Evolutionary conservation across 2,888 invertebrate species (phyloP).

Genomic region (Xylophagus ater): DNA sequence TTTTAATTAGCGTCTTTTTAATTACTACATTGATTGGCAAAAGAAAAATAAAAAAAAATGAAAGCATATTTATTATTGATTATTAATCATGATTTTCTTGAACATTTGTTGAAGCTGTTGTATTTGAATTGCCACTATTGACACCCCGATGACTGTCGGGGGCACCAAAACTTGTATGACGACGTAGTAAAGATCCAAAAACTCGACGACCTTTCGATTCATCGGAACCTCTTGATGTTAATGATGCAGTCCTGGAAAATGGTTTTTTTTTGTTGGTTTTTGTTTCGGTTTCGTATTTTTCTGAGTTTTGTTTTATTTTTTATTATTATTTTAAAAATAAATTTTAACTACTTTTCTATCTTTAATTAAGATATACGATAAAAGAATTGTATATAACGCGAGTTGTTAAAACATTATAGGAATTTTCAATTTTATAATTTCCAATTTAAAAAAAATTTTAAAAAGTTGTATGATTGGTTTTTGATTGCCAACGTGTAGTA

Average conservation of each 20-base stretch:
- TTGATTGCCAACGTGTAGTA: too few relatives aligned
- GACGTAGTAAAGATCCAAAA: conserved; percentile 27
- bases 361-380: too few relatives aligned
- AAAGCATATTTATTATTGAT: conserved; percentile 1
- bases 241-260: conserved; percentile 27
- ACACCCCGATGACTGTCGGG: conserved; percentile 23
- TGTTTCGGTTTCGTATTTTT: conserved; percentile 11
- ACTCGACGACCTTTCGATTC: conserved; percentile 27
- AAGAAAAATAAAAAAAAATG: conserved; percentile 3
- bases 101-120: conserved; percentile 17
- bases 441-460: too few relatives aligned
- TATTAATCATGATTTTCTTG: conserved; percentile 22
- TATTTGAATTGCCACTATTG: conserved; percentile 15
- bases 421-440: too few relatives aligned
- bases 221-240: conserved; percentile 27
- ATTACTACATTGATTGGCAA: too few relatives aligned
- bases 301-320: conserved; percentile 13
- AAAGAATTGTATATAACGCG: too few relatives aligned
- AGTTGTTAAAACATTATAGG: too few relatives aligned
- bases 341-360: too few relatives aligned
- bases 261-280: conserved; percentile 19
- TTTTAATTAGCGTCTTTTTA: too few relatives aligned
- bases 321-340: conserved; percentile 7
- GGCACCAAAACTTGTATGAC: conserved; percentile 28
- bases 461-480: too few relatives aligned